Evolutionary conservation across 2,113 vertebrate species (phyloP).

Genomic region (Dasyornis broadbenti): DNA sequence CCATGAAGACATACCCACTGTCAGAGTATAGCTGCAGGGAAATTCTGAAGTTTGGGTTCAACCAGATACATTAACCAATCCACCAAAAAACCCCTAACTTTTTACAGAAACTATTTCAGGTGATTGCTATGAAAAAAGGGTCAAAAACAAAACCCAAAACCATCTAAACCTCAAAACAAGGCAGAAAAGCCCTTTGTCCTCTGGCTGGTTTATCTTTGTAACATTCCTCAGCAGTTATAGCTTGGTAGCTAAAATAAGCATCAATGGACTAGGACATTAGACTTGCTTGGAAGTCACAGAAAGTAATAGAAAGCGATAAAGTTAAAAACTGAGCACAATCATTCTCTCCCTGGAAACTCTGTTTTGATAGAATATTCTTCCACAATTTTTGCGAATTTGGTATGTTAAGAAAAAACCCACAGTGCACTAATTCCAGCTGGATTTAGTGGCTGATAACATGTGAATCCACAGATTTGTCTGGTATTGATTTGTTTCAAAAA

Average conservation of each 20-base stretch:
- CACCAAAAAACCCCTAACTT: not conserved
- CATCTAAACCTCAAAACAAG: not conserved
- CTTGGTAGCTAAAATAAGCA: not conserved
- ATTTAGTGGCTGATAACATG: not conserved
- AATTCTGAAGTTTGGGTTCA: not conserved
- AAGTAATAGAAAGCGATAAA: not conserved
- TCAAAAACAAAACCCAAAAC: not conserved
- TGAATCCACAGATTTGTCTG: not conserved
- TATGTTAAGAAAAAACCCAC: not conserved
- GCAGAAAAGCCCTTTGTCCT: not conserved
- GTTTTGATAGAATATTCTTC: not conserved
- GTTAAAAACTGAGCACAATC: not conserved
- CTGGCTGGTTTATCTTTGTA: not conserved
- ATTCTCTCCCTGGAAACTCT: not conserved
- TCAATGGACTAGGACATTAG: not conserved
- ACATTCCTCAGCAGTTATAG: not conserved
- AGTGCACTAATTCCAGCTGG: not conserved
- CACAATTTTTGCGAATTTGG: not conserved
- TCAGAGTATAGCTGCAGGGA: not conserved
- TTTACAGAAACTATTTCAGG: not conserved
- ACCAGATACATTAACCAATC: not conserved
- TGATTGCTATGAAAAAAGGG: not conserved
- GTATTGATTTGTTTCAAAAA: not conserved
- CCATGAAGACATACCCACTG: not conserved
- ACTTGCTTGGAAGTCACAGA: not conserved